A percentile compares a stretch with the other conserved stretches of the same genome.
Evolutionary conservation across 2,888 invertebrate species (phyloP).

Genomic region (Ophraella communa): DNA sequence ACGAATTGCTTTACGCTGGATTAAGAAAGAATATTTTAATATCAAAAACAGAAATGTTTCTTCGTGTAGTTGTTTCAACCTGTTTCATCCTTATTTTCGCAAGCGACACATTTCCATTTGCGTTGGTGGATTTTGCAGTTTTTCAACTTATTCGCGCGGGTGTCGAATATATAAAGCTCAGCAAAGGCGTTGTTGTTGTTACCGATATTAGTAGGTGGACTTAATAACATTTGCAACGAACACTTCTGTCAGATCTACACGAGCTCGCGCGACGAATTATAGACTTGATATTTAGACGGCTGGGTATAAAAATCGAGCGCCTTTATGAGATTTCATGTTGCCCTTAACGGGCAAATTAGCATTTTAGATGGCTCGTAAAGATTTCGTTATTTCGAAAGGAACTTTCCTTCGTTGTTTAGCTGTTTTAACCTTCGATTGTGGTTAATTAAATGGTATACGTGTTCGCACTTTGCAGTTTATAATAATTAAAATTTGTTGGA

Average conservation of each 20-base stretch:
- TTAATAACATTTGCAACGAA: slow-evolving; percentile 36
- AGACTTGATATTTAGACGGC: slow-evolving; percentile 31
- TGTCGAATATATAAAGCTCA: slow-evolving; percentile 39
- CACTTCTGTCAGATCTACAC: slow-evolving; percentile 31
- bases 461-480: not conserved
- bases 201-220: slow-evolving; percentile 40
- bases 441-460: slow-evolving; percentile 3
- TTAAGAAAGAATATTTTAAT: no score
- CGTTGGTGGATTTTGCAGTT: slow-evolving; percentile 24
- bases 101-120: not conserved
- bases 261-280: slow-evolving; percentile 37
- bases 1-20: no score
- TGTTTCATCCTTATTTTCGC: not conserved
- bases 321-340: slow-evolving; percentile 29
- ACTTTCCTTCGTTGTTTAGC: slow-evolving; percentile 22
- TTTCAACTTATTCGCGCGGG: slow-evolving; percentile 37
- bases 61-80: not conserved
- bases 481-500: not conserved
- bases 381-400: slow-evolving; percentile 24
- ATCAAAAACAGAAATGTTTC: not conserved
- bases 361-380: slow-evolving; percentile 24
- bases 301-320: slow-evolving; percentile 24
- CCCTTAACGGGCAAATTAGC: slow-evolving; percentile 24
- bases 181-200: slow-evolving; percentile 40
- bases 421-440: slow-evolving; percentile 19